Percentiles rank a stretch among this genome's conserved stretches.
phyloP scores from a whole-genome alignment of 2,888 invertebrate genomes.

The Morinoia aosen region DNA sequence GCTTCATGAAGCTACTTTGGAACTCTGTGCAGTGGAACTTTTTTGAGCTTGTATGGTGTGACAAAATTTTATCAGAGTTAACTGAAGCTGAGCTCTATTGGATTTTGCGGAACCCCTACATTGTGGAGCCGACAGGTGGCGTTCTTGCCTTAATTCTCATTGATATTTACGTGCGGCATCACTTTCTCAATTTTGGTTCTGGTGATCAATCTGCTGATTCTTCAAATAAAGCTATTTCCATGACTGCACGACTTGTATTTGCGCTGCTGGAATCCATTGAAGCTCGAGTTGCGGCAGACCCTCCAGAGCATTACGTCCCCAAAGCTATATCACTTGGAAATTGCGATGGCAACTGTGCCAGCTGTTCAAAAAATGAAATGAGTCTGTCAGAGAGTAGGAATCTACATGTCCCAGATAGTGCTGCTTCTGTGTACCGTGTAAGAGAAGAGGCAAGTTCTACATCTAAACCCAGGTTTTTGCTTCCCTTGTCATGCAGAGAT shows the following conservation, averaged over 20 bases:
- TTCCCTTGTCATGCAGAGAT: background rate
- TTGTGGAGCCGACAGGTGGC: conserved; percentile 15
- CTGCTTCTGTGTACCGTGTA: background rate
- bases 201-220: background rate
- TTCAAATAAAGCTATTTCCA: background rate
- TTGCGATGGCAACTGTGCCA: background rate
- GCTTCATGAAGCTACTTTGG: background rate
- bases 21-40: conserved; percentile 37
- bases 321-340: background rate
- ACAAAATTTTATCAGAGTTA: background rate
- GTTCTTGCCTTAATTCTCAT: background rate
- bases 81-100: conserved; percentile 41
- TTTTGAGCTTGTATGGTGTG: conserved; percentile 1
- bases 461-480: background rate
- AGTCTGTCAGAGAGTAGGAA: background rate
- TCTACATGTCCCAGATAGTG: background rate
- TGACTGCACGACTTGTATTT: conserved; percentile 13
- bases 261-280: conserved; percentile 29
- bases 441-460: background rate
- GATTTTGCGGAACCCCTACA: conserved; percentile 30
- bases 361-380: background rate
- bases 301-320: background rate
- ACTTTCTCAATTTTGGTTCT: background rate
- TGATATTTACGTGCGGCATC: background rate
- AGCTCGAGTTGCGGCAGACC: background rate